These are phyloP conservation scores for Seira sanloemensis DNA, from an alignment of 2,888 invertebrate species.

Conservation along the genomic window DNA sequence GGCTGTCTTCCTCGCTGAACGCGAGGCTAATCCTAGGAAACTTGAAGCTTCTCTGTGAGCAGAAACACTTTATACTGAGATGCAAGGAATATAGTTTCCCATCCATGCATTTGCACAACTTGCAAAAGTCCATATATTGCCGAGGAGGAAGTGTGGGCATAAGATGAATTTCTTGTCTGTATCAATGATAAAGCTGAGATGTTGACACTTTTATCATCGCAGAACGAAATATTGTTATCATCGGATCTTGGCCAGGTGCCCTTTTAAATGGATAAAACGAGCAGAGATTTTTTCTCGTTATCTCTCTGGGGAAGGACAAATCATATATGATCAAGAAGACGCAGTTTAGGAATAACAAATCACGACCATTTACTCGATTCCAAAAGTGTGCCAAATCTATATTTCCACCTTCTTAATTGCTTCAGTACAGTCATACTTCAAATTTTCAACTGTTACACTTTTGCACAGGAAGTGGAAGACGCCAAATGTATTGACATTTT, in stretches of 20 bases:
- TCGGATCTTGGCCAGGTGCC: constrained; percentile 43
- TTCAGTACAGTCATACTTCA: too few relatives aligned
- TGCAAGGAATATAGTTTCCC: too few relatives aligned
- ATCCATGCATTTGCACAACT: neutral
- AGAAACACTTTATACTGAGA: too few relatives aligned
- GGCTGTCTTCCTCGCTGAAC: neutral
- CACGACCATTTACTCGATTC: neutral
- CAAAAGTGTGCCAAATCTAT: neutral
- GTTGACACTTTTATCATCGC: constrained; percentile 42
- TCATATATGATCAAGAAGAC: neutral
- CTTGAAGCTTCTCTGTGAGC: neutral
- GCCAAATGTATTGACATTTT: neutral
- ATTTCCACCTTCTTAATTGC: too few relatives aligned
- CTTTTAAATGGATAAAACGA: neutral
- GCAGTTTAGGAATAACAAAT: neutral
- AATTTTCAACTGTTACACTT: neutral
- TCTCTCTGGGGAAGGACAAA: neutral
- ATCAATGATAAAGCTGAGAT: constrained; percentile 34
- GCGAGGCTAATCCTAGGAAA: neutral
- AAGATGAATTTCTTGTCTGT: neutral
- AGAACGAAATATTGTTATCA: constrained; percentile 28
- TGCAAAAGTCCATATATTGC: neutral
- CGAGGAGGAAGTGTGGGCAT: neutral
- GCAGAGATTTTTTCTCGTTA: neutral
- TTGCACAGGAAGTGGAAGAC: neutral